Base-by-base conservation (phyloP, 2,888 invertebrate species). In the Lycophotia porphyrea region DNA sequence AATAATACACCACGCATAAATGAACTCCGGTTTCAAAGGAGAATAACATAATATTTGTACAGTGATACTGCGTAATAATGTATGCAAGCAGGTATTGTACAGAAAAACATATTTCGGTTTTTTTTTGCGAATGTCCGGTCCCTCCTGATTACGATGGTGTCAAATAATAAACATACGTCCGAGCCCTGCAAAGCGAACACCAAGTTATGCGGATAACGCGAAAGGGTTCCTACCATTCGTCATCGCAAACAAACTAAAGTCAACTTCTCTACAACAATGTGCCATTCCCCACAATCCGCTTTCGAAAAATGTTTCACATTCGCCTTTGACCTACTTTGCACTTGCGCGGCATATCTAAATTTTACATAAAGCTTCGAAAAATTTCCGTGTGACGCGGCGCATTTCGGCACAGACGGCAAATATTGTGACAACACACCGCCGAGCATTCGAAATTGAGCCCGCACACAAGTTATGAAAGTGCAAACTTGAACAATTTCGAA, bases 361-460 rank as follows among this genome's bases (percentile, higher is more conserved):
- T 88, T 88, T 86, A 87, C 81, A 88, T 86, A 89, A 89, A 90
- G 86, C 88, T 88, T 87, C 89, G 90, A 91, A 91, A 91, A 89
- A 90, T 89, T 88, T 91, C 87, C 88, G 88, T 90, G 88, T 88
- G 88, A 87, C 81, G 80, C 84, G 86, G 91, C 91, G 91, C 91
- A 91, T 80, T 91, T 91, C 91, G 91, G 89, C 86, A 91, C 82
- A 81, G 49, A 82, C 76, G 60, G 84, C 89, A 89, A 91, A 91
- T 91, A 90, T 89, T 90, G 91, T 90, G 89, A 90, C 91, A 90
- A 88, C 84, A 88, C 80, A 73, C 81, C 75, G 76, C 39, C 69
- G 73, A 85, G 77, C 85, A 83, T 87, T 87, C 82, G 71, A 76
- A 86, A 89, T 88, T 86, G 85, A 87, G 83, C 82, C 84, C 82